Evolutionary conservation across 2,888 invertebrate genomes (phyloP), one percentile per base, ranked within the genome.

Genomic region (Rhimphoctona megacephalus): DNA sequence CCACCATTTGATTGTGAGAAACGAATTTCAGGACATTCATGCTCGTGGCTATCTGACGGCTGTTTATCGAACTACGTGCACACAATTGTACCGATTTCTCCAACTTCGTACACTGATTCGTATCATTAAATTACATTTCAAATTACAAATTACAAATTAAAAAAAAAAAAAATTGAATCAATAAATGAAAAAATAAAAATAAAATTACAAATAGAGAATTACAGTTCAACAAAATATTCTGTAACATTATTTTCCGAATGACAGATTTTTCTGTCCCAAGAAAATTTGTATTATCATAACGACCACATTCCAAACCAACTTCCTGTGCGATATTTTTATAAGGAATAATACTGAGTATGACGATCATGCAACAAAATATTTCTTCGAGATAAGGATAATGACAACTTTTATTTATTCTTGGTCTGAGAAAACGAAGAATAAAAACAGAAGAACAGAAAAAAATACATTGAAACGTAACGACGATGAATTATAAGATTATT

Each of bases 351-450:
- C 17, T 17, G 67, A 43, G 66, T 66, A 36, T 61, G 52, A 73
- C 14, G 43, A 46, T 25, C 25, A 8, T 9, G 36, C 30, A 64
- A n/a, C 1, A 36, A 67, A 74, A 81, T 74, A 81, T 54, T 52
- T 43, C 17, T 57, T 30, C 19, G n/a, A 81, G 82, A 76, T 82
- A 76, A 76, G 2, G 22, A 67, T 25, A 30, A 52, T n/a, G 72
- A 49, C 14, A 33, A 74, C 43, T 36, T 66, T 57, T 57, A 25
- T 66, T 78, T 66, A 52, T 52, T 17, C 36, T 22, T 46, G 36
- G 66, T 52, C 17, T 52, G 17, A 66, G 17, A 54, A 1, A 52
- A 25, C 54, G 25, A 61, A 17, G 17, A 30, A 6, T 11, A 30
- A 17, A 30, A 61, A 54, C 22, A 67, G 25, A 57, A 22, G 14